These are phyloP conservation scores for Drosophila carrolli DNA, from an alignment of 1,140 invertebrate genomes.

Conservation along the genomic window DNA sequence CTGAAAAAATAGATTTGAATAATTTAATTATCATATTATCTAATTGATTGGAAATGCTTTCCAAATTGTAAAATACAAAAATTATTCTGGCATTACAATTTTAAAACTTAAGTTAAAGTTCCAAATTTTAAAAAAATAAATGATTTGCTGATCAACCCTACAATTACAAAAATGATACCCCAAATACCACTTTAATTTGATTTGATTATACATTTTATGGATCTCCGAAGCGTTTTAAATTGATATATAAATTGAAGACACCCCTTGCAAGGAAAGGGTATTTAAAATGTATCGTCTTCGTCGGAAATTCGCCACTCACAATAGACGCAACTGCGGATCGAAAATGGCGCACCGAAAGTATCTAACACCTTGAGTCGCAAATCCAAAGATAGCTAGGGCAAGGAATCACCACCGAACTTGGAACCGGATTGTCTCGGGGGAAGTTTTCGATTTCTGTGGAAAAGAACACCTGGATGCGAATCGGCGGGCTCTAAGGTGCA, in stretches of 20 bases:
- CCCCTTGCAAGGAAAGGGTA: background rate
- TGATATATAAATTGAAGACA: background rate
- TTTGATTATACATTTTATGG: background rate
- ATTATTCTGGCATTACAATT: no score
- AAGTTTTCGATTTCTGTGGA: conserved; percentile 72
- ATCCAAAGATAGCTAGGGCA: conserved; percentile 3
- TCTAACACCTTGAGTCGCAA: conserved; percentile 62
- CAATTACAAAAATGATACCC: no score
- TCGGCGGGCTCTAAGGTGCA: conserved; percentile 65
- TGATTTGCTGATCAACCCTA: no score
- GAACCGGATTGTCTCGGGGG: conserved; percentile 56
- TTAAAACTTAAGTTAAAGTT: no score
- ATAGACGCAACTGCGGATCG: conserved; percentile 10
- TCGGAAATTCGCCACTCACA: conserved; percentile 19
- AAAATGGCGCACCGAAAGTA: conserved; percentile 44
- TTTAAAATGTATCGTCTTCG: conserved; percentile 13
- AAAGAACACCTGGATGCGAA: conserved; percentile 63
- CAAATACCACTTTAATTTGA: no score
- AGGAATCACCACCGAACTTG: conserved; percentile 30
- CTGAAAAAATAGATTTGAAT: no score
- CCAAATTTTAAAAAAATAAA: no score
- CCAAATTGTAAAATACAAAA: no score
- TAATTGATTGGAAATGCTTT: no score
- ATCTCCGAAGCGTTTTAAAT: background rate
- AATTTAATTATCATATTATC: no score